Evolutionary conservation across 1,140 invertebrate species (phyloP), one percentile per base, ranked within the genome.

Genomic region (Rhagoletis zephyria): DNA sequence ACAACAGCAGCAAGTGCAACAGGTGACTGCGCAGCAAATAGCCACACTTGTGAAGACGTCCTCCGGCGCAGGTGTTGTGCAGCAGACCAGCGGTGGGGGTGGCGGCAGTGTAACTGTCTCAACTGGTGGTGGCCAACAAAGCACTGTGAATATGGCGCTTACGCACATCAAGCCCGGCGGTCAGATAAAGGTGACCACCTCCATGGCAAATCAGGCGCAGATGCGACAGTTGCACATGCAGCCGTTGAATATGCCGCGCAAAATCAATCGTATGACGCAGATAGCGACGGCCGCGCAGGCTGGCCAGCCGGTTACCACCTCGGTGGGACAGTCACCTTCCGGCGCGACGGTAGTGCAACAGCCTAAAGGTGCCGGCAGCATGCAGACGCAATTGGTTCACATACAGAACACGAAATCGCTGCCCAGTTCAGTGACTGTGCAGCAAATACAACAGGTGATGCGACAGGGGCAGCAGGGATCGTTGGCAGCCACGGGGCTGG

Each of bases 381-480:
- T 92, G 6, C 92, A 92, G 74, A 92, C 92, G 0, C 92, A 93
- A 87, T 85, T 93, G 70, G 81, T 93, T 42, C 91, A 92, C 40
- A 92, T 93, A 74, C 93, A 93, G 45, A 93, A 92, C 87, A 91
- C 90, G 1, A 96, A 96, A 91, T 93, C 95, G 16, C 64, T 96
- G 60, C 94, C 95, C 0, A 93, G 95, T 2, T 94, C 95, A 2
- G 95, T 96, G 92, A 96, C 96, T 0, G 94, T 97, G 77, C 96
- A 97, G 89, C 96, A 97, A 89, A 94, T 97, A 51, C 96, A 96
- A 88, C 96, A 97, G 90, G 95, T 96, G 30, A 96, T 97, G 90
- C 95, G 96, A 85, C 94, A 95, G 77, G 94, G 95, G 0, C 94
- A 93, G 85, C 92, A 89, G 67, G 90, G 91, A 16, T 88, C 90